Base-by-base conservation (phyloP, 2,797 vertebrate species). In the Miichthys miiuy region DNA sequence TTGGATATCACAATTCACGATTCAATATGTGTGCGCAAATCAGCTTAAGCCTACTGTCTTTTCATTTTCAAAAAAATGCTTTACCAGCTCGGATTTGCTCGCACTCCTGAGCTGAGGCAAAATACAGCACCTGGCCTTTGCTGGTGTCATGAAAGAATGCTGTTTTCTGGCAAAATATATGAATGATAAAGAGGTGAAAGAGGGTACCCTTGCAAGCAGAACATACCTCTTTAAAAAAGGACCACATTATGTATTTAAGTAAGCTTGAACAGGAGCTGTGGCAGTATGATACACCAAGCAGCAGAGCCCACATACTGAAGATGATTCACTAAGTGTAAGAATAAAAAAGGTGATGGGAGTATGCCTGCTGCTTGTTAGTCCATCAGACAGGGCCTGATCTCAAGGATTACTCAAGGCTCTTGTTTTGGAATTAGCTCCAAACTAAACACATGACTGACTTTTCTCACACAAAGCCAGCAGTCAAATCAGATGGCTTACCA, bases 371-470 rank as follows among this genome's bases (percentile, higher is more conserved):
- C 84, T 81, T 77, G 75, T 84, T 89, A 82, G 75, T 81, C 79
- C 75, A 87, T 83, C 70, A 84, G 83, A 79, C 88, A 84, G 82
- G 41, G 56, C 67, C 79, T 87, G 89, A 91, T 89, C 82, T 84
- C 70, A 84, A 87, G 87, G 91, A 93, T 94, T 94, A 93, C 87
- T 68, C 79, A 75, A 77, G 80, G 81, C 88, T 90, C 84, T 87
- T 91, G 85, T 88, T 91, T 93, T 92, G 83, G 90, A 90, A 92
- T 95, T 90, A 94, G 88, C 88, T 92, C 75, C 81, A 88, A 93
- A 90, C 79, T 81, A 90, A 93, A 93, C 93, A 93, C 93, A 93
- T 93, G 92, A 94, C 94, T 88, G 86, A 82, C 81, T 87, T 91
- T 90, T 77, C 89, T 88, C 80, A 83, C 80, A 93, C 90, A 95